Conservation (phyloP, 1,140 invertebrate species). For the Drosophila cardini region DNA sequence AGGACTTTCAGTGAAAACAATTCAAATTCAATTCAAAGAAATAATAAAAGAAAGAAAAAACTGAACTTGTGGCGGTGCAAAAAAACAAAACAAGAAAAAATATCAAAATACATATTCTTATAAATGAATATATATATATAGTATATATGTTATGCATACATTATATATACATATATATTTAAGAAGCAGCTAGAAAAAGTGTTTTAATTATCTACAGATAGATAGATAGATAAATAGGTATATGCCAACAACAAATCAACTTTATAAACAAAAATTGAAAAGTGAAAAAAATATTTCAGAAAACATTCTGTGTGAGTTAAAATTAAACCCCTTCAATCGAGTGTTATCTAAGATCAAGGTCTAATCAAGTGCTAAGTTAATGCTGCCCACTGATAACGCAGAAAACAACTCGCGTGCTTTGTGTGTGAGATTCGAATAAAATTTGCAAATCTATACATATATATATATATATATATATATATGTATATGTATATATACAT, state of each 20-base stretch:
- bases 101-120: constrained; percentile 4
- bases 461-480: constrained; percentile 3
- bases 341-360: constrained; percentile 49
- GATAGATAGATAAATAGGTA: constrained; percentile 15
- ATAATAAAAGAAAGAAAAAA: constrained; percentile 15
- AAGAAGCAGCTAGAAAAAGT: constrained; percentile 20
- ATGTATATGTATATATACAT: not conserved
- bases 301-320: constrained; percentile 18
- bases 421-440: constrained; percentile 6
- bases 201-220: constrained; percentile 18
- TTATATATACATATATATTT: constrained; percentile 22
- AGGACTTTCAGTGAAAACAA: constrained; percentile 45
- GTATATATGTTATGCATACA: too few relatives aligned
- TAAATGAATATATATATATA: constrained; percentile 3
- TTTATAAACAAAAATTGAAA: constrained; percentile 16
- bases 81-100: constrained; percentile 13
- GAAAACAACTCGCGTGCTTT: constrained; percentile 23
- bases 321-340: constrained; percentile 5
- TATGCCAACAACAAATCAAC: constrained; percentile 2
- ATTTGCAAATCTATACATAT: too few relatives aligned
- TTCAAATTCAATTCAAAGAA: constrained; percentile 16
- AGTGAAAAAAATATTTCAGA: constrained; percentile 27
- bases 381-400: constrained; percentile 35
- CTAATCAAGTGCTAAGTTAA: constrained; percentile 22
- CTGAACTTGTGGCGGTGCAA: constrained; percentile 39